A percentile compares a stretch with the other conserved stretches of the same genome.
Evolutionary conservation across 2,113 vertebrate genomes (phyloP).

Genomic region (Siphamia tubifer): DNA sequence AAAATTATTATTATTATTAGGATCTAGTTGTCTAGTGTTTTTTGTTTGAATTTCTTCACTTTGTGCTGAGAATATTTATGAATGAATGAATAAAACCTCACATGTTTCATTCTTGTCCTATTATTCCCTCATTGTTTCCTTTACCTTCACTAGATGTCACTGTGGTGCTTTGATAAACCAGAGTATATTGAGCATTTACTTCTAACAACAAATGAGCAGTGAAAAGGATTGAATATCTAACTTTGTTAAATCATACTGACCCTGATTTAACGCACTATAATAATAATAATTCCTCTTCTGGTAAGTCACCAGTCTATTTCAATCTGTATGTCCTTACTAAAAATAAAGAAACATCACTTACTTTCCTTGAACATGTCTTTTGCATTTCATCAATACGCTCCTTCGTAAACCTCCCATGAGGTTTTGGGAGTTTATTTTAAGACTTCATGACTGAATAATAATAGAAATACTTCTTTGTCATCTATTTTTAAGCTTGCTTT

Average conservation of each 20-base stretch:
- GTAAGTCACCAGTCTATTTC: conserved; percentile 26
- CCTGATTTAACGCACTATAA: background rate
- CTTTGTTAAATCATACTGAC: background rate
- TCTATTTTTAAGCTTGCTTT: conserved; percentile 59
- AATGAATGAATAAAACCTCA: background rate
- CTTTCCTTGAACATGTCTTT: conserved; percentile 3
- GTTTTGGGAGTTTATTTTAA: conserved; percentile 53
- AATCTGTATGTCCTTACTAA: background rate
- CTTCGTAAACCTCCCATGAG: conserved; percentile 32
- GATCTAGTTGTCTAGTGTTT: too few relatives aligned
- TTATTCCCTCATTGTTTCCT: background rate
- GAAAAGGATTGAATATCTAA: background rate
- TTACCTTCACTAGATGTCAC: conserved; percentile 61
- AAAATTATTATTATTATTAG: too few relatives aligned
- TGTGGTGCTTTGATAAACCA: conserved; percentile 16
- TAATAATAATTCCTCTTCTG: background rate
- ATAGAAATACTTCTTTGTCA: conserved; percentile 36
- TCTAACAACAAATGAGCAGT: conserved; percentile 2
- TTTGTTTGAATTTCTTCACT: too few relatives aligned
- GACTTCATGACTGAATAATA: conserved; percentile 39
- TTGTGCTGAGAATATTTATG: too few relatives aligned
- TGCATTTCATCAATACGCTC: conserved; percentile 7
- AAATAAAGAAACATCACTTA: background rate
- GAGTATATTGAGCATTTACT: too few relatives aligned
- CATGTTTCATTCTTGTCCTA: background rate